phyloP scores from a whole-genome alignment of 2,888 invertebrate genomes.

The Drosophila histrio region DNA sequence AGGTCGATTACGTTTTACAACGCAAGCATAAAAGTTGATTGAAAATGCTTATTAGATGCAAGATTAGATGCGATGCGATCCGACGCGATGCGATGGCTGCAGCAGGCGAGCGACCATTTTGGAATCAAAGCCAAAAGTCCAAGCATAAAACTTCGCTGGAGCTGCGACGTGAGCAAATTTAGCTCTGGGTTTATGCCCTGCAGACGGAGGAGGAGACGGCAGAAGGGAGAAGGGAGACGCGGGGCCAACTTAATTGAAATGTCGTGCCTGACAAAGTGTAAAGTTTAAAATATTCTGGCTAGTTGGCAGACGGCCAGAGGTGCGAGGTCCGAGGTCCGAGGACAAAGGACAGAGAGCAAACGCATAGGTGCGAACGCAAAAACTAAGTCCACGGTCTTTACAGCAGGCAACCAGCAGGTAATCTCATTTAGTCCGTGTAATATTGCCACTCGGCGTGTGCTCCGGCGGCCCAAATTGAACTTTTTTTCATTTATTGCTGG shows the following conservation, averaged over 20 bases:
- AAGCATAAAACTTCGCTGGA: conserved; percentile 73
- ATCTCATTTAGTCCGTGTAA: conserved; percentile 71
- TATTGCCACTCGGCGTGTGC: conserved; percentile 56
- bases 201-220: neutral
- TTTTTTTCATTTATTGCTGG: conserved; percentile 9
- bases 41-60: conserved; percentile 84
- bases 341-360: neutral
- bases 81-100: conserved; percentile 30
- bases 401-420: conserved; percentile 59
- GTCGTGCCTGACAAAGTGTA: conserved; percentile 57
- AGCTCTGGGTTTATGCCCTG: conserved; percentile 26
- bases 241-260: conserved; percentile 71
- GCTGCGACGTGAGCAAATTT: conserved; percentile 81
- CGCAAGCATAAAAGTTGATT: conserved; percentile 82
- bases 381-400: conserved; percentile 65
- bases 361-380: conserved; percentile 60
- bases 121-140: conserved; percentile 59
- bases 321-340: conserved; percentile 4
- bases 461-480: conserved; percentile 51
- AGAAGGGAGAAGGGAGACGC: neutral
- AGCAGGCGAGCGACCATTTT: conserved; percentile 47
- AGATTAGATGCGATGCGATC: conserved; percentile 80
- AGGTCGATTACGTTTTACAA: conserved; percentile 80
- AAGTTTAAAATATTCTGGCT: conserved; percentile 46
- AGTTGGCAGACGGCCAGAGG: neutral